These are phyloP conservation scores for Trichogramma pretiosum DNA, from an alignment of 1,140 invertebrate genomes.

Conservation along the genomic window DNA sequence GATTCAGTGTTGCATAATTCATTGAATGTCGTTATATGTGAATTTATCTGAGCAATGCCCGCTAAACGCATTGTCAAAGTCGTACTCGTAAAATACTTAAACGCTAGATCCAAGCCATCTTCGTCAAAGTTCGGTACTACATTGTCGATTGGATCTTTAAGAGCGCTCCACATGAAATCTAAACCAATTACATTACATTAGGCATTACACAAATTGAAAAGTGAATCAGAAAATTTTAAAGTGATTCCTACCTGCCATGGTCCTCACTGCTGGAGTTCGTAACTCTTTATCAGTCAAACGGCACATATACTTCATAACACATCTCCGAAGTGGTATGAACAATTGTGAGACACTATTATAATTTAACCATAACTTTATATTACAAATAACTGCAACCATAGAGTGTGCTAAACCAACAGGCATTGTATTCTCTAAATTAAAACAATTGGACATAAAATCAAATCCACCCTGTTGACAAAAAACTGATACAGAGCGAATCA, in stretches of 20 bases:
- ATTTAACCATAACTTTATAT: conserved; percentile 91
- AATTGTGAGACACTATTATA: conserved; percentile 79
- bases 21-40: conserved; percentile 82
- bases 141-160: conserved; percentile 83
- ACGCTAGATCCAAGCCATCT: conserved; percentile 82
- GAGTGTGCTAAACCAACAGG: conserved; percentile 82
- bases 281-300: conserved; percentile 84
- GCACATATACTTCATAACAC: conserved; percentile 87
- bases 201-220: too few relatives aligned
- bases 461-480: conserved; percentile 87
- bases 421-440: conserved; percentile 68
- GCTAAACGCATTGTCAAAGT: conserved; percentile 87
- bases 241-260: conserved; percentile 66
- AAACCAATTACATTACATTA: conserved; percentile 21
- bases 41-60: conserved; percentile 89
- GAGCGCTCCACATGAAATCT: conserved; percentile 90
- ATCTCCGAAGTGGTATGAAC: conserved; percentile 75
- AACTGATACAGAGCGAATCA: conserved; percentile 80
- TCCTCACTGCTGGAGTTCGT: conserved; percentile 72
- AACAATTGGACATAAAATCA: conserved; percentile 73
- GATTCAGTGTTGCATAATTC: conserved; percentile 82
- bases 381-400: conserved; percentile 81
- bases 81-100: conserved; percentile 90
- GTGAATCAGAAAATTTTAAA: conserved; percentile 7
- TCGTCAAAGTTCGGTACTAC: conserved; percentile 73